phyloP scores from a whole-genome alignment of 2,888 invertebrate species.

The Parnassius orleans region DNA sequence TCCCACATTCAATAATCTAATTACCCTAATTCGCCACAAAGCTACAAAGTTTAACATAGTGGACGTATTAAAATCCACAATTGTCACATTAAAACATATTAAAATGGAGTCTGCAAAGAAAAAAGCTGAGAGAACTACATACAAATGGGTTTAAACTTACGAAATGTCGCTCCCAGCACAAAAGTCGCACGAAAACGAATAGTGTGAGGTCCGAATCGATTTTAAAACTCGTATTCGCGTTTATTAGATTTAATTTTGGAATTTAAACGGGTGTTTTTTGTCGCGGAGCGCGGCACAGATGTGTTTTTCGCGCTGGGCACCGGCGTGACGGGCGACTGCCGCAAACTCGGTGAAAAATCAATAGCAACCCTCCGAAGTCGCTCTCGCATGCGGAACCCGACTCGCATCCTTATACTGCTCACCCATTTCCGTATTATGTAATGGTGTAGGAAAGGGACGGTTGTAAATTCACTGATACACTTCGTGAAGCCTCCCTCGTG shows the following conservation, averaged over 20 bases:
- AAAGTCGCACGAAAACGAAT: slow-evolving; percentile 50
- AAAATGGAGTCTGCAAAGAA: slow-evolving; percentile 49
- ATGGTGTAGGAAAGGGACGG: slow-evolving; percentile 58
- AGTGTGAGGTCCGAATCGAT: slow-evolving; percentile 33
- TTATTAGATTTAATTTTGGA: slow-evolving; percentile 45
- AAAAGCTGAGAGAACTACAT: slow-evolving; percentile 42
- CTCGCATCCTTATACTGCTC: slow-evolving; percentile 66
- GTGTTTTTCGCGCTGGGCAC: slow-evolving; percentile 75
- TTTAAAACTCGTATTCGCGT: slow-evolving; percentile 36
- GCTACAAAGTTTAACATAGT: slow-evolving; percentile 31
- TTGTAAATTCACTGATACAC: slow-evolving; percentile 45
- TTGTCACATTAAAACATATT: slow-evolving; percentile 49
- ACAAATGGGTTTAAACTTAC: slow-evolving; percentile 54
- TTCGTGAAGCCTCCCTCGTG: slow-evolving; percentile 53
- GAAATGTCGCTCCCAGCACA: slow-evolving; percentile 64
- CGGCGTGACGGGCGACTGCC: slow-evolving; percentile 75
- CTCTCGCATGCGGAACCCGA: slow-evolving; percentile 74
- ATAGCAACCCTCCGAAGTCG: slow-evolving; percentile 65
- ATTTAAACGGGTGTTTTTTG: slow-evolving; percentile 50
- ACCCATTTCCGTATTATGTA: slow-evolving; percentile 77
- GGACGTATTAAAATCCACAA: slow-evolving; percentile 37
- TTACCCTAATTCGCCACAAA: slow-evolving; percentile 25
- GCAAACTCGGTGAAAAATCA: slow-evolving; percentile 76
- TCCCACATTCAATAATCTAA: slow-evolving; percentile 9
- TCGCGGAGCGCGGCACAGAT: slow-evolving; percentile 67